These are phyloP conservation scores for Heliconius charithonia DNA, from an alignment of 2,888 invertebrate species.

Conservation along the genomic window DNA sequence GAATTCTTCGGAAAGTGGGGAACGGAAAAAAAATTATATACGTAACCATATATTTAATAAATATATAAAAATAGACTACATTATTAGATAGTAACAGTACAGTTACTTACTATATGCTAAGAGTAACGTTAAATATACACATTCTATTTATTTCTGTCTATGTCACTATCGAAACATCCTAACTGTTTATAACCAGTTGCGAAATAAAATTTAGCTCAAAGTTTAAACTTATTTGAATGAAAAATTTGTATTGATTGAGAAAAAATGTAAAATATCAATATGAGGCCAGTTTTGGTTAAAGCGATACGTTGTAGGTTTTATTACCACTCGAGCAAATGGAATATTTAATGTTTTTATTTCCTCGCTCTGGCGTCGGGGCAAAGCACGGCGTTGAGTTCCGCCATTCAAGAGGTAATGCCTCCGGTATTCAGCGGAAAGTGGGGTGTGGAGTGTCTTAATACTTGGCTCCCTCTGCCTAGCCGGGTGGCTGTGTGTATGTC, in stretches of 20 bases:
- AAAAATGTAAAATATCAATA: not conserved
- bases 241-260: not conserved
- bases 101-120: too few species aligned
- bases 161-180: not conserved
- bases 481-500: not conserved
- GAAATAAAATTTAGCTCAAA: not conserved
- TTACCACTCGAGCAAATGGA: too few species aligned
- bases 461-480: not conserved
- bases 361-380: not conserved
- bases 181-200: conserved; percentile 13
- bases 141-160: not conserved
- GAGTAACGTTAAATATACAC: too few species aligned
- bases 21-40: too few species aligned
- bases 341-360: not conserved
- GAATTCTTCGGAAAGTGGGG: too few species aligned
- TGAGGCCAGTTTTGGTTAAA: not conserved
- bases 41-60: too few species aligned
- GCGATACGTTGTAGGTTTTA: too few species aligned
- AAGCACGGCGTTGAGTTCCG: not conserved
- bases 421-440: not conserved
- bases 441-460: not conserved
- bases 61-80: too few species aligned
- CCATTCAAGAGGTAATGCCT: not conserved
- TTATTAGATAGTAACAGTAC: too few species aligned
- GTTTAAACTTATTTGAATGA: not conserved